Conservation (phyloP, 1,140 invertebrate species). For the Cecropterus lyciades region DNA sequence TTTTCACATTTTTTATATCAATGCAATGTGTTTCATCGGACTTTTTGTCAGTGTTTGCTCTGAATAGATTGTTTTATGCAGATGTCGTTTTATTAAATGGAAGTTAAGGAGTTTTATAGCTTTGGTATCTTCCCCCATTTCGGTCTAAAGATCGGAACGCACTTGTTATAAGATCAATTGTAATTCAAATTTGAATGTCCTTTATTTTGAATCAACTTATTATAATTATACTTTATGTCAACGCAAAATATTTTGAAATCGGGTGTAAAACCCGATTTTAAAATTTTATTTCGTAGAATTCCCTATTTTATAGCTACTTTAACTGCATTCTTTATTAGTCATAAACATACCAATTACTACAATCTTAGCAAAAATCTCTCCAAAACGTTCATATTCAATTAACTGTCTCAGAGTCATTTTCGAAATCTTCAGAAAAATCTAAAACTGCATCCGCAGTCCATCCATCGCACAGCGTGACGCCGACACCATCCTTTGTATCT, state of each 20-base stretch:
- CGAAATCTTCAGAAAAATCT: slow-evolving; percentile 71
- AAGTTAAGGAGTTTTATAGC: slow-evolving; percentile 29
- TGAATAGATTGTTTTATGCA: slow-evolving; percentile 67
- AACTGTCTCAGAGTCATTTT: slow-evolving; percentile 68
- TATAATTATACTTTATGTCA: too few species aligned
- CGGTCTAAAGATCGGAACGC: slow-evolving; percentile 8
- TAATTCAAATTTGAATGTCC: too few species aligned
- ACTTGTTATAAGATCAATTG: slow-evolving; percentile 2
- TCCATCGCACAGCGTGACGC: slow-evolving; percentile 77
- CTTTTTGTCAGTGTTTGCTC: slow-evolving; percentile 58
- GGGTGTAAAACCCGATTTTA: too few species aligned
- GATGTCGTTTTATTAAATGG: slow-evolving; percentile 55
- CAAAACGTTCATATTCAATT: slow-evolving; percentile 78
- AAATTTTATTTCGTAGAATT: too few species aligned
- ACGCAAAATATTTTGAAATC: too few species aligned
- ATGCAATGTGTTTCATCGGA: slow-evolving; percentile 64
- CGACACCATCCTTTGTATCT: slow-evolving; percentile 77
- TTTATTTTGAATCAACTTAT: too few species aligned
- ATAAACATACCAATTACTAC: slow-evolving; percentile 29
- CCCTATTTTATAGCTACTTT: slow-evolving; percentile 14
- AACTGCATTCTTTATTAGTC: slow-evolving; percentile 25
- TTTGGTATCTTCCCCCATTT: slow-evolving; percentile 6
- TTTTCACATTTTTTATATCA: slow-evolving; percentile 46
- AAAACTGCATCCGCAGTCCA: slow-evolving; percentile 76
- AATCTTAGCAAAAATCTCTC: slow-evolving; percentile 50